Base-by-base conservation (phyloP, 2,888 invertebrate species). In the Perizoma affinitatum region DNA sequence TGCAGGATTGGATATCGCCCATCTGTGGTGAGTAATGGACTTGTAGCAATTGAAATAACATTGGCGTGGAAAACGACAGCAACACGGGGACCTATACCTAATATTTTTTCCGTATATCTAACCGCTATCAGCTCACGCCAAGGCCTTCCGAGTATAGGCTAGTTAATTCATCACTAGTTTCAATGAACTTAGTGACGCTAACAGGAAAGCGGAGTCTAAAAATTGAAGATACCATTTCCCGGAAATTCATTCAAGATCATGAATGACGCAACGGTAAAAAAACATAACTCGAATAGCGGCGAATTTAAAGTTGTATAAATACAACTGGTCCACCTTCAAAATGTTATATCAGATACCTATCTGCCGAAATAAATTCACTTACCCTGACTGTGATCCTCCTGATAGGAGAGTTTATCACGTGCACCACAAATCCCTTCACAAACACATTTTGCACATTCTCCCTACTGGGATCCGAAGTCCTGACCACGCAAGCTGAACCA, bases 401-500 rank as follows among this genome's bases (percentile, higher is more conserved):
- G 58, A 89, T 88, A 6, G 93, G 92, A 51, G 88, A 84, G 73
- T 86, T 90, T 54, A 86, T 87, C 66, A 93, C 90, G 70, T 92
- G 92, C 55, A 82, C 93, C 68, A 99, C 96, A 58, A 95, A 94
- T 66, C 98, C 98, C 82, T 97, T 97, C 62, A 97, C 95, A 85
- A 98, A 99, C 73, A 96, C 94, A 82, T 94, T 94, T 69, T 95
- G 95, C 69, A 95, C 94, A 72, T 91, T 93, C 60, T 94, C 94
- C 79, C 93, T 84, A 65, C 81, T 86, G 4, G 79, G 78, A 70
- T 95, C 95, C 51, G 94, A 93, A 73, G 95, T 95, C 69, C 95
- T 93, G 65, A 96, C 96, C 85, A 97, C 98, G 70, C 98, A 98
- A 59, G 95, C 93, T 51, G 96, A 95, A 43, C 97, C 97, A 62